Evolutionary conservation across 2,113 vertebrate species (phyloP), one percentile per base, ranked within the genome.

Genomic region (Helogale parvula): DNA sequence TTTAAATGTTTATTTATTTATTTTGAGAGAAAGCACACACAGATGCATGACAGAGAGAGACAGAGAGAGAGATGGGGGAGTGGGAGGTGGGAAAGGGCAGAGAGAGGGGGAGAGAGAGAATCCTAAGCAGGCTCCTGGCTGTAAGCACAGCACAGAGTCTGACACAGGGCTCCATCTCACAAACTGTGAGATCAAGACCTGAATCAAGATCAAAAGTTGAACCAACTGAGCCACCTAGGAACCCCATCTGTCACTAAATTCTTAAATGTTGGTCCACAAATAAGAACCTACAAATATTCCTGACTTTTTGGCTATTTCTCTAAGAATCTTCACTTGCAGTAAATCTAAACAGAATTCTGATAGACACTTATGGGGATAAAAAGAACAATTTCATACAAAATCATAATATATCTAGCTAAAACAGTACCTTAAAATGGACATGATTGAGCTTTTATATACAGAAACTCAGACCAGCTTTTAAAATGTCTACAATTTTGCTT

Each of bases 281-380:
- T 69, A 79, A 94, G 7, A 33, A 66, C 38, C 47, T 68, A 92
- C 33, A 88, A 91, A 85, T 85, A 95, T 82, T 66, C 35, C 29
- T 91, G 54, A 86, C 23, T 77, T 45, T 88, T 72, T 79, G 12
- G 21, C 31, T 52, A 54, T 94, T 96, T 94, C 5, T 92, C 45
- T 86, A 82, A 94, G 21, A 89, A 41, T 86, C 90, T 85, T n/a
- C 52, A 81, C 29, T 66, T 87, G 33, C 27, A 90, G 9, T 83
- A 95, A 96, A 96, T 85, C 71, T 84, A 93, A 93, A 65, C 29
- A 74, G 17, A 54, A 71, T 60, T 93, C 27, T 76, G 83, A 92
- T 72, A 83, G 93, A 94, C 47, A 94, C 65, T 79, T 87, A 95
- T 25, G 12, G 7, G 47, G 1, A 57, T 68, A 25, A 81, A 90